phyloP scores from a whole-genome alignment of 2,797 vertebrate species.

The Gymnopithys bicolor region DNA sequence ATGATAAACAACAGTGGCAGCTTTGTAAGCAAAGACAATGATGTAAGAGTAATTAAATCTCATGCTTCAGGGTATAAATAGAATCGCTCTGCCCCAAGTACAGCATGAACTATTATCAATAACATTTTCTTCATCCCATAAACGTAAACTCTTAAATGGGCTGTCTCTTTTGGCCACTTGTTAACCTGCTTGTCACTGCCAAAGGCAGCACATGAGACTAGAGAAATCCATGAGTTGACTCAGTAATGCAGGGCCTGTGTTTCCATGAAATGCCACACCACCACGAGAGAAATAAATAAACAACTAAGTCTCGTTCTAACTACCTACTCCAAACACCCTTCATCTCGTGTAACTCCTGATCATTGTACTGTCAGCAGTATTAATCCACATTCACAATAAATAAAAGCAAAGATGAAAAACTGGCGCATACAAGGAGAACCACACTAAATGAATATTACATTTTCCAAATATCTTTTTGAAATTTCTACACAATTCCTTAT shows the following conservation, averaged over 20 bases:
- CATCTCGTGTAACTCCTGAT: not conserved
- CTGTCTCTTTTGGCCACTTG: not conserved
- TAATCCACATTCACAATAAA: not conserved
- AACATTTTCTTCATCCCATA: not conserved
- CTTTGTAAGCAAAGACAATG: slow-evolving; percentile 50
- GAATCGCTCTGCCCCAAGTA: not conserved
- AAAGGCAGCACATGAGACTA: not conserved
- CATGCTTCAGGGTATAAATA: not conserved
- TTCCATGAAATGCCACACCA: not conserved
- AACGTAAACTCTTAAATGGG: not conserved
- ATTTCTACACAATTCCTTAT: not conserved
- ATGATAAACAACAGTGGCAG: slow-evolving; percentile 41
- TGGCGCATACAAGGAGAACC: not conserved
- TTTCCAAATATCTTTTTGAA: not conserved
- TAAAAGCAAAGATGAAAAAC: not conserved
- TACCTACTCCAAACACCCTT: not conserved
- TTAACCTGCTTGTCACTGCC: not conserved
- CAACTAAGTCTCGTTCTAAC: not conserved
- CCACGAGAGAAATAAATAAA: not conserved
- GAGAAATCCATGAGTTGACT: not conserved
- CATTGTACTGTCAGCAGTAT: not conserved
- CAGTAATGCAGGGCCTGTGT: not conserved
- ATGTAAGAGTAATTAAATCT: slow-evolving; percentile 42
- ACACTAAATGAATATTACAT: not conserved
- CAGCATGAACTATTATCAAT: not conserved